A percentile compares a stretch with the other conserved stretches of the same genome.
Conservation (phyloP, 2,113 vertebrate genomes). For the Cathartes aura region DNA sequence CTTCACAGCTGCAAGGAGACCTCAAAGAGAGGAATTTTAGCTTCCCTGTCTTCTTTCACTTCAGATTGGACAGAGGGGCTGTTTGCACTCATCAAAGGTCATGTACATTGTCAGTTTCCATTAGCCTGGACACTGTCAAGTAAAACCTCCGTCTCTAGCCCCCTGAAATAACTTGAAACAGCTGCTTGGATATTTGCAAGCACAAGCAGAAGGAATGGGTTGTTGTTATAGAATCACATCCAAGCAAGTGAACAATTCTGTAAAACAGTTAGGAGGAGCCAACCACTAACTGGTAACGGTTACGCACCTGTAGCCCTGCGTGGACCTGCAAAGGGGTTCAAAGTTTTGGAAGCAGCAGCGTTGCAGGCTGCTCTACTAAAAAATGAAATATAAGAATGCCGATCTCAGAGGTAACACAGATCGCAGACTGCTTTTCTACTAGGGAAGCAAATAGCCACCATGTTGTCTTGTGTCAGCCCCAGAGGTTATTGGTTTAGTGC, state of each 20-base stretch:
- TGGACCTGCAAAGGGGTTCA: background rate
- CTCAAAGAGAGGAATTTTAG: background rate
- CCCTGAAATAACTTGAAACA: constrained; percentile 16
- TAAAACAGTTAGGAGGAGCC: background rate
- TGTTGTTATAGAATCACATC: background rate
- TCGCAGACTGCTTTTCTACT: background rate
- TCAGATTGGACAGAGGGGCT: background rate
- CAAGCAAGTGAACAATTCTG: background rate
- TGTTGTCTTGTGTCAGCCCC: background rate
- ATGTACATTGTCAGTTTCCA: background rate
- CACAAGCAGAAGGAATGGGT: background rate
- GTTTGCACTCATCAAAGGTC: background rate
- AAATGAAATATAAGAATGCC: background rate
- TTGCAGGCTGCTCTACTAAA: background rate
- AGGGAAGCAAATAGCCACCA: background rate
- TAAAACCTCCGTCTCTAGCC: background rate
- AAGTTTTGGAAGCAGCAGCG: background rate
- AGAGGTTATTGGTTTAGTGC: background rate
- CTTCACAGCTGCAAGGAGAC: background rate
- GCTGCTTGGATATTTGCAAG: constrained; percentile 11
- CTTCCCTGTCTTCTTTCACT: background rate
- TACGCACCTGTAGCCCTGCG: background rate
- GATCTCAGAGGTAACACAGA: background rate
- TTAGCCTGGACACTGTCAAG: background rate
- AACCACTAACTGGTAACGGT: background rate